Evolutionary conservation across 1,140 invertebrate genomes (phyloP).

Genomic region (Diabrotica undecimpunctata): DNA sequence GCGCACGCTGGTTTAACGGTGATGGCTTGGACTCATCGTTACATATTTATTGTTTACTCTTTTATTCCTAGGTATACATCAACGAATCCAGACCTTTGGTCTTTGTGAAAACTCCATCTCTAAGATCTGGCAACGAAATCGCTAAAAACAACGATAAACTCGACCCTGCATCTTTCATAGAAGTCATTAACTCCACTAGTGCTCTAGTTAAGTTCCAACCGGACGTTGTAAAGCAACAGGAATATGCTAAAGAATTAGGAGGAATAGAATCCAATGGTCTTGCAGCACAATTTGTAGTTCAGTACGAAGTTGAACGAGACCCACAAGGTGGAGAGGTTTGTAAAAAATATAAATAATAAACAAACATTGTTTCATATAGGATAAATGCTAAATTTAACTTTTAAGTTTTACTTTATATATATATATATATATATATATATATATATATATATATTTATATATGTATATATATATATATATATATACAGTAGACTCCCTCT

Average conservation of each 20-base stretch:
- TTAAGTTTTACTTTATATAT: too few relatives aligned
- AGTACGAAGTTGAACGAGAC: constrained; percentile 59
- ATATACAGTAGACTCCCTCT: too few relatives aligned
- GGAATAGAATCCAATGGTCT: constrained; percentile 49
- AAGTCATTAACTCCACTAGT: constrained; percentile 23
- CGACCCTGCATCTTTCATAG: constrained; percentile 33
- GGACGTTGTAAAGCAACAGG: constrained; percentile 50
- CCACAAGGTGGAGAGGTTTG: constrained; percentile 52
- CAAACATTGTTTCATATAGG: neutral
- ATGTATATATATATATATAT: too few relatives aligned
- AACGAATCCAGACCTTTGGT: constrained; percentile 55
- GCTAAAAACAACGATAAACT: constrained; percentile 29
- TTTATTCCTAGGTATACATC: constrained; percentile 49
- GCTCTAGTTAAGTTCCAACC: constrained; percentile 48
- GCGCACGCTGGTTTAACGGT: too few relatives aligned
- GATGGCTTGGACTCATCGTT: too few relatives aligned
- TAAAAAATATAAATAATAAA: constrained; percentile 7
- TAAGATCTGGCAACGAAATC: constrained; percentile 49
- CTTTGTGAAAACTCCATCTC: constrained; percentile 53
- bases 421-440: too few relatives aligned
- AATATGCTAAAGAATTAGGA: constrained; percentile 35
- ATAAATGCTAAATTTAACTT: too few relatives aligned
- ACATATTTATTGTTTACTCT: neutral
- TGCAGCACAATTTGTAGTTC: constrained; percentile 60
- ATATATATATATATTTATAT: too few relatives aligned